Base-by-base conservation (phyloP, 2,113 vertebrate genomes). In the Pseudois nayaur region DNA sequence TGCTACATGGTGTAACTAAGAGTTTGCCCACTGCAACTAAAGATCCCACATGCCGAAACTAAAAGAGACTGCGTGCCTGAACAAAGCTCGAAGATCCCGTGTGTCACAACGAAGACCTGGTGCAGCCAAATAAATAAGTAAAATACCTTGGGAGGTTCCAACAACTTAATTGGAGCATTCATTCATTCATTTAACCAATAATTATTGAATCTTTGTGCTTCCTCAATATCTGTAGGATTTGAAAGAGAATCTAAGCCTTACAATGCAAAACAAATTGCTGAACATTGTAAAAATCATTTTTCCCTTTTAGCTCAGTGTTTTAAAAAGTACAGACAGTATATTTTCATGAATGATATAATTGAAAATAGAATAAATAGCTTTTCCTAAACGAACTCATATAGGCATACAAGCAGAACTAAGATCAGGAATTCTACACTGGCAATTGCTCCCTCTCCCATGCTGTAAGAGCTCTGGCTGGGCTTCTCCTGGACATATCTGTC, bases 311-410 rank as follows among this genome's bases (percentile, higher is more conserved):
- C 10, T 62, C 54, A 62, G 29, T 76, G 60, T 62, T 89, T 96
- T 17, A 64, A 89, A 85, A 60, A 29, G 48, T 83, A 60, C 48
- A 87, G 60, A 67, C 52, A 60, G 52, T 87, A 36, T n/a, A 88
- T 43, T 59, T 82, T 45, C 74, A 71, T 81, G 48, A 89, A 91
- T 94, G 85, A 90, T 71, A 78, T 87, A 17, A 79, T 29, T 88
- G 25, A n/a, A 96, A 87, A 84, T 50, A 57, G 8, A 84, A 92
- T 83, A 40, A 64, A 64, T 48, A 40, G 60, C 13, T 95, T 87
- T 88, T 50, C 59, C 54, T 87, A 81, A 90, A 60, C 54, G 50
- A 87, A 67, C 19, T 67, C 92, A 13, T 15, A 11, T 27, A 25
- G 40, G 57, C 31, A 54, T 45, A 29, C 1, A 27, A 45, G 27